Conservation (phyloP, 2,888 invertebrate species). For the Chloroclysta siterata region DNA sequence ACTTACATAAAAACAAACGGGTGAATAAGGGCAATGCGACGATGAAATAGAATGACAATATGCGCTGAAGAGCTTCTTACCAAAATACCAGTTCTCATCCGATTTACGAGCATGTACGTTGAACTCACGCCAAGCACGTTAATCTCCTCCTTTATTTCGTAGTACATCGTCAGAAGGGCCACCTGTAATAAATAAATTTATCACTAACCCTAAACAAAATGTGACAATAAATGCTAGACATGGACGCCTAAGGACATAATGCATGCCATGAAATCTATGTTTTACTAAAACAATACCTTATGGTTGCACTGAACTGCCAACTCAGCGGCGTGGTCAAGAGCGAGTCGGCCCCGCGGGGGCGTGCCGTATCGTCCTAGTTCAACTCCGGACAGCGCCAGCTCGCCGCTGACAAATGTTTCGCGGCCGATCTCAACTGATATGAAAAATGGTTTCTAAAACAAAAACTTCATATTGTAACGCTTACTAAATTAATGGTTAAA, state of each 20-base stretch:
- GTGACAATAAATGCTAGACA: too few species aligned
- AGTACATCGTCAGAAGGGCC: conserved; percentile 86
- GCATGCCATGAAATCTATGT: neutral
- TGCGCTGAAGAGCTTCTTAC: conserved; percentile 56
- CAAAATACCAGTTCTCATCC: conserved; percentile 80
- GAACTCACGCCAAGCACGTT: conserved; percentile 87
- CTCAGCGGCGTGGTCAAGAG: conserved; percentile 58
- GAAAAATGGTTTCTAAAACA: conserved; percentile 70
- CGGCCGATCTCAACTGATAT: conserved; percentile 70
- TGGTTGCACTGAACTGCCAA: conserved; percentile 69
- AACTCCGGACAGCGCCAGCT: conserved; percentile 55
- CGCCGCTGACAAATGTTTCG: conserved; percentile 71
- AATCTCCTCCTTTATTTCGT: conserved; percentile 87
- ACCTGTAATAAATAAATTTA: conserved; percentile 64
- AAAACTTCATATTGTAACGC: neutral
- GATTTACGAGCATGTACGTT: conserved; percentile 86
- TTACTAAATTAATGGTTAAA: too few species aligned
- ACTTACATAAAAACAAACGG: too few species aligned
- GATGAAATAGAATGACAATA: too few species aligned
- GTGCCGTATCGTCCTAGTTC: conserved; percentile 70
- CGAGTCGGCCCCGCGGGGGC: conserved; percentile 62
- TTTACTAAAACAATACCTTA: conserved; percentile 52
- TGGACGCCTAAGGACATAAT: too few species aligned
- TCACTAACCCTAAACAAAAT: neutral
- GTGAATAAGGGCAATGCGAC: too few species aligned